Evolutionary conservation across 1,140 invertebrate genomes (phyloP).

Genomic region (Tetramorium parvispinum): DNA sequence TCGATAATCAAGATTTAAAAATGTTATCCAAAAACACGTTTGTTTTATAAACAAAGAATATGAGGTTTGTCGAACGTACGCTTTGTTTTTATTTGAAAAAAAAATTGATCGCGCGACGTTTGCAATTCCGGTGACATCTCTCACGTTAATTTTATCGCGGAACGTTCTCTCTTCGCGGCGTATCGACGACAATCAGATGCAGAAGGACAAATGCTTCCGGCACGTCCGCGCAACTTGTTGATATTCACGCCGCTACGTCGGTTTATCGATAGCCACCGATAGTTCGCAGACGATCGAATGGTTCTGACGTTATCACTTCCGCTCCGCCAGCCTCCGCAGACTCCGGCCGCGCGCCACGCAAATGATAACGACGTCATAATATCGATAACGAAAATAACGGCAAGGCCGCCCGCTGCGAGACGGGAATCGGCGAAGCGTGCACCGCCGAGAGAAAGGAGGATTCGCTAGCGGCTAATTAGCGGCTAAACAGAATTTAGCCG

Average conservation of each 20-base stretch:
- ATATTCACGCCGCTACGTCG: conserved; percentile 19
- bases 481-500: conserved; percentile 6
- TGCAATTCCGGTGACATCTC: not conserved
- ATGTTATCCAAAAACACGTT: not conserved
- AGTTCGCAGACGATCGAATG: conserved; percentile 33
- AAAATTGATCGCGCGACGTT: not conserved
- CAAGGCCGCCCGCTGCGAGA: conserved; percentile 42
- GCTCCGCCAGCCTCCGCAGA: conserved; percentile 23
- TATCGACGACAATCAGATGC: not conserved
- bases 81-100: not conserved
- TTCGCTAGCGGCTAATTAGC: conserved; percentile 22
- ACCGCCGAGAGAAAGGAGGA: not conserved
- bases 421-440: conserved; percentile 2
- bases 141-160: not conserved
- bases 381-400: conserved; percentile 58
- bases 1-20: not conserved
- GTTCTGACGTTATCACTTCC: conserved; percentile 57
- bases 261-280: conserved; percentile 28
- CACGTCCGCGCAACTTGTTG: conserved; percentile 30
- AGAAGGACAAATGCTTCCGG: conserved; percentile 42
- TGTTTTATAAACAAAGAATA: not conserved
- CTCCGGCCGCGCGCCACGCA: not conserved
- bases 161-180: not conserved
- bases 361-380: conserved; percentile 55
- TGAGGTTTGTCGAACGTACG: not conserved